These are phyloP conservation scores for Hecatera dysodea DNA, from an alignment of 2,888 invertebrate species.

Conservation along the genomic window DNA sequence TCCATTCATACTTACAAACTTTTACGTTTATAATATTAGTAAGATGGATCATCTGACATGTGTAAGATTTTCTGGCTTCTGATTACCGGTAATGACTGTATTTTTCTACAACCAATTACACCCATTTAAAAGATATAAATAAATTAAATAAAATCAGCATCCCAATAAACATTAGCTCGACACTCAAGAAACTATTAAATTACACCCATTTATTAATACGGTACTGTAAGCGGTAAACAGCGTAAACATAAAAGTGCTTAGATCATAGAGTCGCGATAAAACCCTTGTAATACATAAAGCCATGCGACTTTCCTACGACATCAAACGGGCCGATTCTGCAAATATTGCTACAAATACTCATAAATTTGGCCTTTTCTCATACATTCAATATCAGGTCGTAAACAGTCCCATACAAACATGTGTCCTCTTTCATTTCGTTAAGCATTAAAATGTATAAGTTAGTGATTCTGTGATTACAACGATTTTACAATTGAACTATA, in stretches of 20 bases:
- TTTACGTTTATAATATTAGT: too few species aligned
- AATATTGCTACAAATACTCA: slow-evolving; percentile 63
- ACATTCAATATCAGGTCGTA: slow-evolving; percentile 68
- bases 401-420: slow-evolving; percentile 65
- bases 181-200: slow-evolving; percentile 10
- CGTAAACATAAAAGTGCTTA: background rate
- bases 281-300: slow-evolving; percentile 44
- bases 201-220: slow-evolving; percentile 37
- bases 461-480: slow-evolving; percentile 59
- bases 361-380: slow-evolving; percentile 67
- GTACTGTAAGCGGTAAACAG: slow-evolving; percentile 18
- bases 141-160: background rate
- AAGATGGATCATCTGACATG: too few species aligned
- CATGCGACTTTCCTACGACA: slow-evolving; percentile 58
- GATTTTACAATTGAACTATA: slow-evolving; percentile 59
- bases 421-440: slow-evolving; percentile 64
- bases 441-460: slow-evolving; percentile 67
- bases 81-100: too few species aligned
- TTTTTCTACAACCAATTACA: too few species aligned
- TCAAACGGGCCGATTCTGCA: slow-evolving; percentile 49
- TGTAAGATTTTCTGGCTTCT: too few species aligned
- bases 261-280: slow-evolving; percentile 48
- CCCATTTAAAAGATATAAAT: background rate
- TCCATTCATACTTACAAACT: too few species aligned
- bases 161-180: slow-evolving; percentile 1